phyloP scores from a whole-genome alignment of 2,888 invertebrate genomes.

The Himalopsyche kuldschensis region DNA sequence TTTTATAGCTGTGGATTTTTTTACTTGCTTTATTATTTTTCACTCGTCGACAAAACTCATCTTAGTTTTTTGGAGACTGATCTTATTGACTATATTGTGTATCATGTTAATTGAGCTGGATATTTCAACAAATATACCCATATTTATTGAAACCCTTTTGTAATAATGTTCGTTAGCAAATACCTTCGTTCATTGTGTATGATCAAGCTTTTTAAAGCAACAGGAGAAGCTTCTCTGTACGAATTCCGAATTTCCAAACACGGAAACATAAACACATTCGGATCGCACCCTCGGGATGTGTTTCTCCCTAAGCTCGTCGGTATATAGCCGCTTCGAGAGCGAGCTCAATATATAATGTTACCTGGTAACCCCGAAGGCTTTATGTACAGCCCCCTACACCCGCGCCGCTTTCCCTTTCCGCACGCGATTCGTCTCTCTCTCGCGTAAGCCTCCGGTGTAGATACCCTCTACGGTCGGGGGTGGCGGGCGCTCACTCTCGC shows the following conservation, averaged over 20 bases:
- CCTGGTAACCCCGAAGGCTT: constrained; percentile 39
- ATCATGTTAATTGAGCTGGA: too few species aligned
- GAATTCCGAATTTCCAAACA: constrained; percentile 3
- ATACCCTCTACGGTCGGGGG: constrained; percentile 2
- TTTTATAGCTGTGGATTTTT: too few species aligned
- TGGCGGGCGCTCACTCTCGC: constrained; percentile 35
- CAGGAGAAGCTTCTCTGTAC: background rate
- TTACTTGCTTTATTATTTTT: too few species aligned
- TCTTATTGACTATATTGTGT: too few species aligned
- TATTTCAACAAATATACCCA: too few species aligned
- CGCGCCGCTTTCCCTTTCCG: background rate
- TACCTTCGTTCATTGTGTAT: too few species aligned
- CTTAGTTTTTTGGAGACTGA: too few species aligned
- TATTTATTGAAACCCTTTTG: too few species aligned
- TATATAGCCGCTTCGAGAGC: constrained; percentile 7
- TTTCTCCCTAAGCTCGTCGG: background rate
- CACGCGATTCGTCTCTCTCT: constrained; percentile 41
- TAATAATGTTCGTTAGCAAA: too few species aligned
- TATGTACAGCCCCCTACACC: background rate
- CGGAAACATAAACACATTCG: constrained; percentile 21
- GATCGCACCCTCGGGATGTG: constrained; percentile 6
- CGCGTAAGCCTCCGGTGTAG: background rate
- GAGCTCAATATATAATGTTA: constrained; percentile 38
- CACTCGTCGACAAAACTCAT: too few species aligned
- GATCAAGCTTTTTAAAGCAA: background rate